A percentile compares a stretch with the other conserved stretches of the same genome.
These are phyloP conservation scores for Campoletis raptor DNA, from an alignment of 2,888 invertebrate species.

Conservation along the genomic window DNA sequence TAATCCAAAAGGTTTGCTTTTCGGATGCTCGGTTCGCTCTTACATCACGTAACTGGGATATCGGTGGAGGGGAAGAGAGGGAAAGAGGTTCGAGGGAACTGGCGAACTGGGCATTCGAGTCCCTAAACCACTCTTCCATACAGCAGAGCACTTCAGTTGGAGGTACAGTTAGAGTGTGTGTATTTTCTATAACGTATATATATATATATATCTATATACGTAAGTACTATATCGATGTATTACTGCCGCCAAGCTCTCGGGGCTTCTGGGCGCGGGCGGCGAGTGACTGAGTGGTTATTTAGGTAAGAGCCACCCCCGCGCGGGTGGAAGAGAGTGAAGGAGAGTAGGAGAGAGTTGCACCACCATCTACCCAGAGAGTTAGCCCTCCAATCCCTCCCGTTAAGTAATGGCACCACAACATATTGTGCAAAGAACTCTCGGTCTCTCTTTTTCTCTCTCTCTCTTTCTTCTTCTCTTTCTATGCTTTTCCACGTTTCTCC, in stretches of 20 bases:
- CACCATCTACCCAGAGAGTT: constrained; percentile 41
- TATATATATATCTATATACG: background rate
- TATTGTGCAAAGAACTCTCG: constrained; percentile 82
- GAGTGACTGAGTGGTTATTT: constrained; percentile 85
- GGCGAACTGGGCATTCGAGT: constrained; percentile 67
- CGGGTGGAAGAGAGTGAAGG: constrained; percentile 53
- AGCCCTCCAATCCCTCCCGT: constrained; percentile 70
- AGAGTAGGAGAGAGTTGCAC: constrained; percentile 58
- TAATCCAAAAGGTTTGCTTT: constrained; percentile 82
- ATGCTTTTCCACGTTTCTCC: constrained; percentile 7
- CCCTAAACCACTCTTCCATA: constrained; percentile 68
- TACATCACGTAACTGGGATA: constrained; percentile 68
- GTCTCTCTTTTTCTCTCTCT: constrained; percentile 23
- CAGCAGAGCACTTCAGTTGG: constrained; percentile 49
- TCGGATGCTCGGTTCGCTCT: constrained; percentile 61
- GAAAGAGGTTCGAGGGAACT: constrained; percentile 75
- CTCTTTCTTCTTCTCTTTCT: constrained; percentile 6
- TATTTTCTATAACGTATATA: constrained; percentile 10
- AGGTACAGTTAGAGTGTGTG: constrained; percentile 26
- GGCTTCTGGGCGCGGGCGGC: constrained; percentile 78
- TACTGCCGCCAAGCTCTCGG: constrained; percentile 64
- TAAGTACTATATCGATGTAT: constrained; percentile 21
- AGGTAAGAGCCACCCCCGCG: constrained; percentile 83
- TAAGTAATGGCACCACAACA: constrained; percentile 83
- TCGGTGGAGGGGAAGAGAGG: constrained; percentile 35